Base-by-base conservation (phyloP, 2,113 vertebrate genomes). In the Hemichromis elongatus region DNA sequence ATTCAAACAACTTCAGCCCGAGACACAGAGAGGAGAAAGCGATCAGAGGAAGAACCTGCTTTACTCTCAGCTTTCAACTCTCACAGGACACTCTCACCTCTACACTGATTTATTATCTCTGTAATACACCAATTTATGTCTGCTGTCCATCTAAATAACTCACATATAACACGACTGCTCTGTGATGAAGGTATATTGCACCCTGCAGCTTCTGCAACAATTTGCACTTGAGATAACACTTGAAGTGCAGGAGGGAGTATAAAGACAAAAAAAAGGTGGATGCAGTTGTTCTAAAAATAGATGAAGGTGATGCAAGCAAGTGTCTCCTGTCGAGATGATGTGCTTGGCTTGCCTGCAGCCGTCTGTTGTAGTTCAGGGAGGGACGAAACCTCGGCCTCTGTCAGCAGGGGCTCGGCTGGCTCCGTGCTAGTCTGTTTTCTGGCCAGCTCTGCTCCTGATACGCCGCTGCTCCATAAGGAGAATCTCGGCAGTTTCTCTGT, bases 271-370 rank as follows among this genome's bases (percentile, higher is more conserved):
- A 88, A 82, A 89, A 83, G 90, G 91, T 90, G 94, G 90, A 88
- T 91, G 92, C 88, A 85, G 89, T 73, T 59, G 11, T 90, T 93
- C 95, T 94, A 96, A 95, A 96, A 94, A 96, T 96, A 96, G 95
- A 89, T 12, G 5, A 45, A 88, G 73, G 90, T 95, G 96, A 96
- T 95, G 95, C 93, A 94, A 95, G 89, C 88, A 42, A 89, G 92
- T 91, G 91, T 92, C 95, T 96, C 95, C 95, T 83, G 93, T 94
- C n/a, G 93, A 83, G 94, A 16, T 87, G 94, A 92, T 90, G 93
- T 37, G 37, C 84, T 94, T 81, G 88, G 89, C 81, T 91, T 35
- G 89, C 93, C 91, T 83, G 87, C 90, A 88, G 93, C 95, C 91
- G 91, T 95, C 94, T 95, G 95, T 86, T 93, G 84, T 83, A 77